Conservation (phyloP, 2,888 invertebrate genomes). For the Nomada goodeniana region DNA sequence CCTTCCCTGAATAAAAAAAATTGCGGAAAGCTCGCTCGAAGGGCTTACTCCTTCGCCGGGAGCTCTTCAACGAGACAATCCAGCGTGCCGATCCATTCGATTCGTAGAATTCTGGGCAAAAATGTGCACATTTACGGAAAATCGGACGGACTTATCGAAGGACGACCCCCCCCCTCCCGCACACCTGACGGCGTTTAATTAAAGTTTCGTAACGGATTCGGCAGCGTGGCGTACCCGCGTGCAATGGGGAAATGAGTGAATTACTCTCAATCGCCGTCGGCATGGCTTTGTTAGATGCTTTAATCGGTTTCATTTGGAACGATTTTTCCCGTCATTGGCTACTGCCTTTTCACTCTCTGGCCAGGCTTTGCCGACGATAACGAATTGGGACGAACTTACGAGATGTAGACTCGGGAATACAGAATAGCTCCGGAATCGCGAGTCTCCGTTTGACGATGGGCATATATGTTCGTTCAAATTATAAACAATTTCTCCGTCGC, state of each 20-base stretch:
- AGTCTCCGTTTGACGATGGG: background rate
- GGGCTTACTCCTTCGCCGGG: background rate
- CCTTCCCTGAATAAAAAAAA: background rate
- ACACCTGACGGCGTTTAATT: conserved; percentile 65
- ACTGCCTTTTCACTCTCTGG: conserved; percentile 12
- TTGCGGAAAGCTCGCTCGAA: too few relatives aligned
- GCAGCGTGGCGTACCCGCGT: conserved; percentile 21
- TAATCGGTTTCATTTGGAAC: conserved; percentile 61
- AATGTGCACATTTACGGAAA: background rate
- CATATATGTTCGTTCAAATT: background rate
- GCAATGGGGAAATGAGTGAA: conserved; percentile 67
- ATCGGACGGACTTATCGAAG: conserved; percentile 7
- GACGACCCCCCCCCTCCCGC: background rate
- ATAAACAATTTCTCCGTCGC: background rate
- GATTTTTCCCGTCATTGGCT: conserved; percentile 41
- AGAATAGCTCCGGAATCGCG: background rate
- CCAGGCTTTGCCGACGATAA: conserved; percentile 6
- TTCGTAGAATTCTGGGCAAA: conserved; percentile 12
- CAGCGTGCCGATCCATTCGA: background rate
- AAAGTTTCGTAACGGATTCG: conserved; percentile 65
- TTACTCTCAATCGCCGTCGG: conserved; percentile 61
- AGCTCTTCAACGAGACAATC: background rate
- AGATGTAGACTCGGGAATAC: conserved; percentile 9
- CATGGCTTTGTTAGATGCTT: conserved; percentile 62
- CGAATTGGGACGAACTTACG: background rate